These are phyloP conservation scores for Ictalurus punctatus DNA, from an alignment of 2,113 vertebrate genomes.

Conservation along the genomic window DNA sequence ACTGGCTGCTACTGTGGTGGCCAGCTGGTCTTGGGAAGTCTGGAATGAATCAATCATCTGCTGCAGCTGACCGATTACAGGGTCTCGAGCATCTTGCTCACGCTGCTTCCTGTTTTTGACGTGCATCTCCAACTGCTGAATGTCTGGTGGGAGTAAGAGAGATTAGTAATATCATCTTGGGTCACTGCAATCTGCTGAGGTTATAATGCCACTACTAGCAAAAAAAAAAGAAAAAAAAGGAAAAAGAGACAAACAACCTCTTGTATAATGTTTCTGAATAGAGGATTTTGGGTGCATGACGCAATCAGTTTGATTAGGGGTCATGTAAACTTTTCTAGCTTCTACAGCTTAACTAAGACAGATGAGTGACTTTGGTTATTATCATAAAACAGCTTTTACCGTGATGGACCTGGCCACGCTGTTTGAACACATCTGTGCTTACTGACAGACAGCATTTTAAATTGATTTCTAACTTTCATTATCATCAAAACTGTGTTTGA, in stretches of 20 bases:
- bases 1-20: slow-evolving; percentile 76
- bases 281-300: slow-evolving; percentile 9
- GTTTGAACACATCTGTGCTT: too few relatives aligned
- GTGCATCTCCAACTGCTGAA: slow-evolving; percentile 92
- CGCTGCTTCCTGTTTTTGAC: slow-evolving; percentile 84
- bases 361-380: background rate
- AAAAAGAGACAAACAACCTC: background rate
- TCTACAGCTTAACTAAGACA: background rate
- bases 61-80: slow-evolving; percentile 84
- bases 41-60: slow-evolving; percentile 85
- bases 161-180: slow-evolving; percentile 11
- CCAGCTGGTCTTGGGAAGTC: slow-evolving; percentile 84
- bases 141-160: slow-evolving; percentile 71
- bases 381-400: too few relatives aligned
- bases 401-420: too few relatives aligned
- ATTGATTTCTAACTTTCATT: too few relatives aligned
- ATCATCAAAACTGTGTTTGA: too few relatives aligned
- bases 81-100: slow-evolving; percentile 86
- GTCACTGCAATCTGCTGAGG: slow-evolving; percentile 5
- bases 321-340: background rate
- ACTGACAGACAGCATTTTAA: too few relatives aligned
- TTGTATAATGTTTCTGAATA: background rate
- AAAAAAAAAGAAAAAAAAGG: background rate
- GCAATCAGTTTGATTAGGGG: background rate
- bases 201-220: background rate